These are phyloP conservation scores for Pristionchus maxplancki DNA, from an alignment of 2,888 invertebrate species.

Conservation along the genomic window DNA sequence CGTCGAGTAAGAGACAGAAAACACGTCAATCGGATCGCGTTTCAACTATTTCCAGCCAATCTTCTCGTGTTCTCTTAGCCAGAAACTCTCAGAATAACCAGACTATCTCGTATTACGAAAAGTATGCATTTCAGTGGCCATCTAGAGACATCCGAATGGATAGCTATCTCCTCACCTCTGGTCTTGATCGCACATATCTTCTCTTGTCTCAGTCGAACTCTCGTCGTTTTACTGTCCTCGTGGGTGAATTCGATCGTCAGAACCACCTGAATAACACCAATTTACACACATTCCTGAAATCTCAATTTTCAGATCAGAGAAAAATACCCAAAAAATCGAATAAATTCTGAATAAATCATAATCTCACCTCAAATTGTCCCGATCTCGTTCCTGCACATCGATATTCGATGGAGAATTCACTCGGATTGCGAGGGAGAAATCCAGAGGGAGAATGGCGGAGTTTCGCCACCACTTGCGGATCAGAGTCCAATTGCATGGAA, in stretches of 20 bases:
- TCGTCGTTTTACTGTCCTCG: slow-evolving; percentile 57
- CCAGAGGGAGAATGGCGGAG: slow-evolving; percentile 69
- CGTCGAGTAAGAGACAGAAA: background rate
- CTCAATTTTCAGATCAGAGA: background rate
- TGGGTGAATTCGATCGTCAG: slow-evolving; percentile 62
- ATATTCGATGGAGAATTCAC: slow-evolving; percentile 75
- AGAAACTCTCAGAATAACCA: background rate
- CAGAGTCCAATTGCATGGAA: slow-evolving; percentile 58
- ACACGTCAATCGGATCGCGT: background rate
- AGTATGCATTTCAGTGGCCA: background rate
- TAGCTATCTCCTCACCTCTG: slow-evolving; percentile 60
- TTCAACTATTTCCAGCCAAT: background rate
- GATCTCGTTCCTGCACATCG: slow-evolving; percentile 74
- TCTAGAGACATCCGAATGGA: background rate
- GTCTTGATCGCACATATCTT: slow-evolving; percentile 62
- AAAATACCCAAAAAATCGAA: background rate
- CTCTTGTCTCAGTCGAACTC: slow-evolving; percentile 63
- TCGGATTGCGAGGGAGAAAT: slow-evolving; percentile 65
- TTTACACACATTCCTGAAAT: background rate
- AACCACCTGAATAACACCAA: background rate
- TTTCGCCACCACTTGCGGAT: slow-evolving; percentile 75
- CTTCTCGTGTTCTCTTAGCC: background rate
- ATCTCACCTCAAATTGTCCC: slow-evolving; percentile 70
- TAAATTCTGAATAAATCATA: background rate
- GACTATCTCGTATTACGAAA: background rate